A percentile compares a stretch with the other conserved stretches of the same genome.
phyloP scores from a whole-genome alignment of 2,113 vertebrate species.

The Eonycteris spelaea region DNA sequence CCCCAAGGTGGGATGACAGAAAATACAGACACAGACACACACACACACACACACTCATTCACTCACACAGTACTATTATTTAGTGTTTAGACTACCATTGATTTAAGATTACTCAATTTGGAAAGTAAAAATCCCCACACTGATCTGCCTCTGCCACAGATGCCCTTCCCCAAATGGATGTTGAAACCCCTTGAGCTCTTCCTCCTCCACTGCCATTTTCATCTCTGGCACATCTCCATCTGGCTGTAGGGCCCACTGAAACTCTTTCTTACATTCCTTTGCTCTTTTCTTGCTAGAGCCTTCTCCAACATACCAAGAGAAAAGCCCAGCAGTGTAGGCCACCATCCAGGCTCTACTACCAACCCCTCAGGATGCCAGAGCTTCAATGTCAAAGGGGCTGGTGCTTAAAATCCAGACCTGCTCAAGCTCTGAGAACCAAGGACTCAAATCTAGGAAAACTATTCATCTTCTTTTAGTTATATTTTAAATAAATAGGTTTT shows the following conservation, averaged over 20 bases:
- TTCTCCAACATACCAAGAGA: background rate
- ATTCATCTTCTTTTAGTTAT: background rate
- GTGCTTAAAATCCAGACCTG: background rate
- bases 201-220: background rate
- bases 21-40: background rate
- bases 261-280: background rate
- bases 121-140: background rate
- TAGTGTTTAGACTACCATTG: background rate
- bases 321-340: background rate
- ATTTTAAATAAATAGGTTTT: conserved; percentile 4
- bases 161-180: background rate
- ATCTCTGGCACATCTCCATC: background rate
- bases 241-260: background rate
- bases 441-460: background rate
- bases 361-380: background rate
- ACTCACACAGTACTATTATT: background rate
- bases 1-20: background rate
- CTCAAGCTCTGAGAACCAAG: background rate
- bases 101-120: conserved; percentile 8
- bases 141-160: background rate
- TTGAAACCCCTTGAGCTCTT: background rate
- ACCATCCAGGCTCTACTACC: background rate
- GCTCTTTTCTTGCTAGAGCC: background rate
- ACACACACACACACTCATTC: background rate
- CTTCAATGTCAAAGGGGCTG: background rate